Conservation (phyloP, 2,113 vertebrate genomes). For the Myrmecophaga tridactyla region DNA sequence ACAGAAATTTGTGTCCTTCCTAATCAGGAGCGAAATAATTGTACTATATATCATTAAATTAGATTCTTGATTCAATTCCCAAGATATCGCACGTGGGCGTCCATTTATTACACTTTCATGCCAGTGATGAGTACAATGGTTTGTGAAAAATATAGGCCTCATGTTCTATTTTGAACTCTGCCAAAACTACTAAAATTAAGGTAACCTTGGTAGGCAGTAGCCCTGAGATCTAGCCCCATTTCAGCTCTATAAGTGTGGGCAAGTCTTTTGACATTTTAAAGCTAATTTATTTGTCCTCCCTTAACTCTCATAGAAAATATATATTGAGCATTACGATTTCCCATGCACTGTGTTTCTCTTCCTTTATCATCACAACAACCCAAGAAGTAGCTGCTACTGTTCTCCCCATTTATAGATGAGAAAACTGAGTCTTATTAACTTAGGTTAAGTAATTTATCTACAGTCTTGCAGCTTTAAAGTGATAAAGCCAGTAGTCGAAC, state of each 20-base stretch:
- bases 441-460: neutral
- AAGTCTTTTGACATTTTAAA: neutral
- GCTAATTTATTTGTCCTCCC: neutral
- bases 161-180: slow-evolving; percentile 1
- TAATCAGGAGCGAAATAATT: neutral
- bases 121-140: neutral
- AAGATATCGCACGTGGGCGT: neutral
- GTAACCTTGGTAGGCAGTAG: neutral
- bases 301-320: neutral
- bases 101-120: neutral
- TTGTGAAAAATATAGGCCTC: neutral
- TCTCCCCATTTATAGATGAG: neutral
- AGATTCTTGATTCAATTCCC: neutral
- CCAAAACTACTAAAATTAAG: neutral
- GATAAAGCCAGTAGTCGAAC: neutral
- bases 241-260: neutral
- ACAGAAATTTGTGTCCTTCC: neutral
- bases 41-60: neutral
- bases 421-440: neutral
- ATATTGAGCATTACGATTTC: neutral
- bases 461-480: neutral
- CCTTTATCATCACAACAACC: neutral
- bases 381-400: neutral
- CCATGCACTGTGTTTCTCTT: neutral
- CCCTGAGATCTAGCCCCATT: neutral